Conservation (phyloP, 2,797 vertebrate genomes). For the Hybognathus amarus region DNA sequence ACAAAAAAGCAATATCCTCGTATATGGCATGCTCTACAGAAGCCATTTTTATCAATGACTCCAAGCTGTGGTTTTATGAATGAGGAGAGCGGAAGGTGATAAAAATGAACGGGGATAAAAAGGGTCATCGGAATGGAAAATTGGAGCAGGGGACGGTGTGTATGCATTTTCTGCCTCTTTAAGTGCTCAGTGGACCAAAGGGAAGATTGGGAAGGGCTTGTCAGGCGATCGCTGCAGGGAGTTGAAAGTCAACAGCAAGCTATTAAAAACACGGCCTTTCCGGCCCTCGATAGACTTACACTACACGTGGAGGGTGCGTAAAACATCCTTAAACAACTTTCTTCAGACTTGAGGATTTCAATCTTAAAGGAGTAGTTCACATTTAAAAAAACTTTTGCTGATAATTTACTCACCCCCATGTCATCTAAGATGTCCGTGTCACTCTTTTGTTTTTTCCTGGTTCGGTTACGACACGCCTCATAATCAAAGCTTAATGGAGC, state of each 20-base stretch:
- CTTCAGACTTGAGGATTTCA: not conserved
- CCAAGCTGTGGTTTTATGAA: conserved; percentile 46
- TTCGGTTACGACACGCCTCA: no score
- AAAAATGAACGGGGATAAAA: conserved; percentile 40
- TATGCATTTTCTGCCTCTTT: conserved; percentile 59
- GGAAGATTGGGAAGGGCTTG: conserved; percentile 55
- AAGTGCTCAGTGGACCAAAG: conserved; percentile 61
- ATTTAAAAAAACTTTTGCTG: no score
- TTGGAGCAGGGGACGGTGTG: not conserved
- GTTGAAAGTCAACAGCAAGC: conserved; percentile 65
- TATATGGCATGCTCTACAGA: conserved; percentile 36
- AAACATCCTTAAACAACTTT: not conserved
- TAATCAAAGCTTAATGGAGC: no score
- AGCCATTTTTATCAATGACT: conserved; percentile 38
- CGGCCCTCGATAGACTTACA: not conserved
- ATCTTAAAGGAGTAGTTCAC: not conserved
- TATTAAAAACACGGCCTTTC: conserved; percentile 56
- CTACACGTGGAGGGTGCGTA: not conserved
- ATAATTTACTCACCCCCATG: no score
- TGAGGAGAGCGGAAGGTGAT: conserved; percentile 39
- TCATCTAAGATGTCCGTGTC: no score
- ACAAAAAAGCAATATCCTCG: not conserved
- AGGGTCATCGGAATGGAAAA: conserved; percentile 23
- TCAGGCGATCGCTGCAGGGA: conserved; percentile 62
- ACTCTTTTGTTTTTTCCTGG: no score